These are phyloP conservation scores for Pachyramphus minor DNA, from an alignment of 2,113 vertebrate species.

Conservation along the genomic window DNA sequence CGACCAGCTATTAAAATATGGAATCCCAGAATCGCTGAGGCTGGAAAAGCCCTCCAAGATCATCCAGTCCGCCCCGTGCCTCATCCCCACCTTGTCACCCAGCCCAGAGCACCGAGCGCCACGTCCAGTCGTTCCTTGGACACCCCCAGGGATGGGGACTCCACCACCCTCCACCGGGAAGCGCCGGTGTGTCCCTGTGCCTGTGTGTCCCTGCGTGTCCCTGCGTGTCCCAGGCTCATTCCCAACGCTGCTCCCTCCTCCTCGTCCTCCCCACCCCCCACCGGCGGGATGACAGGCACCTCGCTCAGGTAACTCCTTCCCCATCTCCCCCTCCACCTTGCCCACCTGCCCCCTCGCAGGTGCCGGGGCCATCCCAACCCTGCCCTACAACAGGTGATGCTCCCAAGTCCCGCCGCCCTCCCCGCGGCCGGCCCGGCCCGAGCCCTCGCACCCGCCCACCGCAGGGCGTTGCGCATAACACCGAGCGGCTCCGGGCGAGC, in stretches of 20 bases:
- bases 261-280: neutral
- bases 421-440: constrained; percentile 12
- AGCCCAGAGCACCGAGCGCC: neutral
- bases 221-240: neutral
- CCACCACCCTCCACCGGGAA: neutral
- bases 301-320: neutral
- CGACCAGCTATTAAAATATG: neutral
- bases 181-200: neutral
- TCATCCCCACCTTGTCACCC: neutral
- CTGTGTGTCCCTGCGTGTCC: neutral
- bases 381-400: constrained; percentile 60
- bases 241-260: neutral
- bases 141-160: neutral
- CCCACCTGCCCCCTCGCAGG: neutral
- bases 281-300: constrained; percentile 24
- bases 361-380: neutral
- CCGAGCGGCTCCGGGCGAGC: neutral
- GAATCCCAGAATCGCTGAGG: neutral
- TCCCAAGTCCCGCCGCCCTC: neutral
- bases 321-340: neutral
- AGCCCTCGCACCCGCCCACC: constrained; percentile 58
- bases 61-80: neutral
- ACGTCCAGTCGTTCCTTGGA: neutral
- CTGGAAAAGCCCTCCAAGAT: neutral
- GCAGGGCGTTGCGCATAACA: constrained; percentile 56